Conservation (phyloP, 2,888 invertebrate genomes). For the Apamea anceps region DNA sequence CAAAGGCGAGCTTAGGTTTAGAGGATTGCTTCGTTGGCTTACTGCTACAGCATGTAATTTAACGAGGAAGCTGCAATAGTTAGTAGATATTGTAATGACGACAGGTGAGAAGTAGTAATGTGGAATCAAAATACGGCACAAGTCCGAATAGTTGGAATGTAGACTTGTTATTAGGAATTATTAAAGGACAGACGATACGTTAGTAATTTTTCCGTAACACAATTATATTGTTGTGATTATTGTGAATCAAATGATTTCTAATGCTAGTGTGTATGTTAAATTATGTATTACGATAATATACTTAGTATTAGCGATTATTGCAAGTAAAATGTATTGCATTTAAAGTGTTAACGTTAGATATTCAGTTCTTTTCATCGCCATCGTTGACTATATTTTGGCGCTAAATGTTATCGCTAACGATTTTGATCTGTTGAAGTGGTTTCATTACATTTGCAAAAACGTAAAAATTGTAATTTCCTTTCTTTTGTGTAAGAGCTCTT, state of each 20-base stretch:
- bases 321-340: conserved; percentile 82
- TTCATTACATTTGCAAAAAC: conserved; percentile 40
- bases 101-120: conserved; percentile 13
- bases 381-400: conserved; percentile 66
- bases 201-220: conserved; percentile 60
- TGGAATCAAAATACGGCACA: conserved; percentile 49
- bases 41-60: conserved; percentile 18
- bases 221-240: conserved; percentile 81
- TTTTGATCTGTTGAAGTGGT: conserved; percentile 66
- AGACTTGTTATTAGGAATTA: conserved; percentile 54
- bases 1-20: too few relatives aligned
- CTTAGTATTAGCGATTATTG: conserved; percentile 78
- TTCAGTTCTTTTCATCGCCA: conserved; percentile 64
- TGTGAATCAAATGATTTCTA: conserved; percentile 79
- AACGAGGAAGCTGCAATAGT: conserved; percentile 40
- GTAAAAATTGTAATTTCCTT: conserved; percentile 2
- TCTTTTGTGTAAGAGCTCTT: conserved; percentile 23
- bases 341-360: conserved; percentile 82
- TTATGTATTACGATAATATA: conserved; percentile 80
- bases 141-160: conserved; percentile 41
- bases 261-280: conserved; percentile 80
- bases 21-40: neutral
- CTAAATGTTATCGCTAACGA: conserved; percentile 64
- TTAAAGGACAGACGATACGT: conserved; percentile 51
- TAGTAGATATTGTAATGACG: conserved; percentile 14